Percentiles rank a stretch among this genome's conserved stretches.
Conservation (phyloP, 2,888 invertebrate species). For the Icerya purchasi region DNA sequence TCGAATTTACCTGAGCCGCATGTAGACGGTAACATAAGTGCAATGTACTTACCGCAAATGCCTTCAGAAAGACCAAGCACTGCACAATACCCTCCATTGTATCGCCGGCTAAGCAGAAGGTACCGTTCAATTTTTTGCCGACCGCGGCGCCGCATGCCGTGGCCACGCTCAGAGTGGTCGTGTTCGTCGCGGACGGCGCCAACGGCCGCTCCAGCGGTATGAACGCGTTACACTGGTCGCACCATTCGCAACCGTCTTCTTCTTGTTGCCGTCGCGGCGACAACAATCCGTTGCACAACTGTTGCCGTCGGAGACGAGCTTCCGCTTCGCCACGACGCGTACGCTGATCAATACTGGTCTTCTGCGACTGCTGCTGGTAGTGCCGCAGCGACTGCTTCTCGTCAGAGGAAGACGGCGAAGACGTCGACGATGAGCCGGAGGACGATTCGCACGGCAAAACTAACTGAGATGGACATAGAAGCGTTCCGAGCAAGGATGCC, state of each 20-base stretch:
- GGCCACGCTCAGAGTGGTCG: slow-evolving; percentile 45
- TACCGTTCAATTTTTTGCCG: slow-evolving; percentile 53
- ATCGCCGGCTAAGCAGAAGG: slow-evolving; percentile 72
- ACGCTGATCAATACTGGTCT: neutral
- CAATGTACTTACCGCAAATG: slow-evolving; percentile 86
- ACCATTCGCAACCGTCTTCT: slow-evolving; percentile 3
- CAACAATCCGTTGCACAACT: neutral
- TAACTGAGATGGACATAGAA: neutral
- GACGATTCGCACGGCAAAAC: slow-evolving; percentile 2
- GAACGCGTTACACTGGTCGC: neutral
- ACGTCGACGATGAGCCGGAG: neutral
- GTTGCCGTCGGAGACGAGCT: slow-evolving; percentile 33
- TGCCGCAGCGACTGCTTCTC: neutral
- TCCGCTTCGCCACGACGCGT: slow-evolving; percentile 32
- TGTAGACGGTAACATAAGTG: no score
- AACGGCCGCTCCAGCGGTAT: slow-evolving; percentile 9
- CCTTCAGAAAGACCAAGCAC: slow-evolving; percentile 76
- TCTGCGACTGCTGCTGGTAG: neutral
- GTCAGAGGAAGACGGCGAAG: neutral
- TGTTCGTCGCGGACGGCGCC: slow-evolving; percentile 21
- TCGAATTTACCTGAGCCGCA: no score
- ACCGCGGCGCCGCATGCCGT: slow-evolving; percentile 43
- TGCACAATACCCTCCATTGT: slow-evolving; percentile 87
- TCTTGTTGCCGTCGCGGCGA: neutral
- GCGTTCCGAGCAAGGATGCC: neutral